phyloP scores from a whole-genome alignment of 2,113 vertebrate species.

The Neolamprologus longior region DNA sequence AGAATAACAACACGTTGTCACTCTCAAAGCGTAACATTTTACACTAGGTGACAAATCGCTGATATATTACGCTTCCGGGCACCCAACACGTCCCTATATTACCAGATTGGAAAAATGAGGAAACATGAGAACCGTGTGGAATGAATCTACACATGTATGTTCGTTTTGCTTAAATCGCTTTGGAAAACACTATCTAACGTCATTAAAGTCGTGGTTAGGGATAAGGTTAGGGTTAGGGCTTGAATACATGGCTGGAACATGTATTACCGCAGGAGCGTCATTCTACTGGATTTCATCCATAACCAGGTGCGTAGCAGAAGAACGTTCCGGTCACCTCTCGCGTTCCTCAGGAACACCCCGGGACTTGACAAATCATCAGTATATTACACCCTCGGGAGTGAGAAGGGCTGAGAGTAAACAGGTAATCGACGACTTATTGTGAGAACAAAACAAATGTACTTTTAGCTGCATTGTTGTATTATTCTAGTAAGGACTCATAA shows the following conservation, averaged over 20 bases:
- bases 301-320: fast-evolving
- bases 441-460: not conserved
- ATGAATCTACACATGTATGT: not conserved
- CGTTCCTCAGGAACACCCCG: fast-evolving
- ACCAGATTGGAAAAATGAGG: not conserved
- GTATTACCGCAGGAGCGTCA: fast-evolving
- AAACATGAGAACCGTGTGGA: not conserved
- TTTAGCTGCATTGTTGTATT: not conserved
- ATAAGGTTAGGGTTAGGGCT: not conserved
- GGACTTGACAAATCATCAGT: not conserved
- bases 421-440: not conserved
- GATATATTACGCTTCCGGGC: not conserved
- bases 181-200: not conserved
- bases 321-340: fast-evolving
- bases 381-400: not conserved
- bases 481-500: not conserved
- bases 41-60: fast-evolving
- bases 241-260: fast-evolving
- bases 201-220: not conserved
- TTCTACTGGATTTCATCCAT: not conserved
- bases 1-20: not conserved
- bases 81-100: not conserved
- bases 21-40: not conserved
- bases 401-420: not conserved
- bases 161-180: not conserved